A percentile compares a stretch with the other conserved stretches of the same genome.
Conservation (phyloP, 2,888 invertebrate genomes). For the Boloria euphrosyne region DNA sequence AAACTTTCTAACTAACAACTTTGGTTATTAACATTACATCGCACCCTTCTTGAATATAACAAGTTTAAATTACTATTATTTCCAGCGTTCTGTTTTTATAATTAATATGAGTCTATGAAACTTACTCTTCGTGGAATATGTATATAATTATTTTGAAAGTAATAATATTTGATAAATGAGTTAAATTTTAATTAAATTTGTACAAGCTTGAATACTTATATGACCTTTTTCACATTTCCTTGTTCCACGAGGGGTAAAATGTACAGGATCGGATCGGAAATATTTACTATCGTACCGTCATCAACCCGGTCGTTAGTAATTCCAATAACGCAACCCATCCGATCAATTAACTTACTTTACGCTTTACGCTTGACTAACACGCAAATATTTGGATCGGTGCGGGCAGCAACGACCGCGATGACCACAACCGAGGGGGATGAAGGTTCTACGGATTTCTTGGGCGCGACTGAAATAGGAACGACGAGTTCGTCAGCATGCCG, state of each 20-base stretch:
- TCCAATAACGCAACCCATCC: constrained; percentile 73
- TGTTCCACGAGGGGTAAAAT: constrained; percentile 36
- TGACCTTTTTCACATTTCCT: not conserved
- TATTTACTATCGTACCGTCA: constrained; percentile 67
- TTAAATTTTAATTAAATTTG: not conserved
- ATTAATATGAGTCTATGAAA: constrained; percentile 9
- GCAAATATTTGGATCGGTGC: constrained; percentile 73
- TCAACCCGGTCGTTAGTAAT: constrained; percentile 73
- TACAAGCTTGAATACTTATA: constrained; percentile 3
- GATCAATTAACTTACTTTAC: constrained; percentile 79
- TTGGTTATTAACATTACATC: constrained; percentile 23
- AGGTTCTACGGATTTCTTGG: constrained; percentile 69
- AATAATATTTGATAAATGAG: not conserved
- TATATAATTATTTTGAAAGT: not conserved
- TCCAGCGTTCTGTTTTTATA: constrained; percentile 17
- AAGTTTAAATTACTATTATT: constrained; percentile 20
- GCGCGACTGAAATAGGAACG: constrained; percentile 63
- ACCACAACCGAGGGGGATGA: constrained; percentile 72
- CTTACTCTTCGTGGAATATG: constrained; percentile 9
- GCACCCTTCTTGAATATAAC: constrained; percentile 22
- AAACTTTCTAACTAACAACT: constrained; percentile 23
- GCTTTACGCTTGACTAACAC: constrained; percentile 78
- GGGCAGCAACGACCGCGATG: constrained; percentile 76
- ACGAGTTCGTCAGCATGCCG: constrained; percentile 86
- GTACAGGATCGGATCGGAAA: constrained; percentile 50